phyloP scores from a whole-genome alignment of 2,797 vertebrate genomes.

The Melanotaenia boesemani region DNA sequence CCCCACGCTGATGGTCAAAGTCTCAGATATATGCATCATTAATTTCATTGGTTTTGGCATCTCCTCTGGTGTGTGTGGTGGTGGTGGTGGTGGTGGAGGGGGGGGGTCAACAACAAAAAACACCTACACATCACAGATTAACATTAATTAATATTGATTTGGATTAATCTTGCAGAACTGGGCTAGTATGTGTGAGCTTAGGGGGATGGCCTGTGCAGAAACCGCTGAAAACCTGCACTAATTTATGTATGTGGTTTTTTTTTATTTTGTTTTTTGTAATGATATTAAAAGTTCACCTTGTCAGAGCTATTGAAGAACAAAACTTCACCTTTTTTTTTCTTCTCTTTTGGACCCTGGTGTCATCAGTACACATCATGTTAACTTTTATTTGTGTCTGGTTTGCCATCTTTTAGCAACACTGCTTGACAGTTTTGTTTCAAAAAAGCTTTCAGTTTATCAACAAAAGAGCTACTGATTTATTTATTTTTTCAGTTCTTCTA shows the following conservation, averaged over 20 bases:
- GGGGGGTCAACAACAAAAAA: slow-evolving; percentile 25
- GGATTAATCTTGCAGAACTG: slow-evolving; percentile 71
- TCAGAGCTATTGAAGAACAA: neutral
- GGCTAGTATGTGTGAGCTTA: slow-evolving; percentile 47
- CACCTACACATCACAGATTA: slow-evolving; percentile 66
- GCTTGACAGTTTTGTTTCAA: no score
- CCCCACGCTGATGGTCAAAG: slow-evolving; percentile 36
- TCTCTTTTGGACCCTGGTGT: neutral
- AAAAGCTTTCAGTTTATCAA: no score
- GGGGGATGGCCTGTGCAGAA: slow-evolving; percentile 35
- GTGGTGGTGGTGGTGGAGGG: neutral
- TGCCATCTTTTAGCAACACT: no score
- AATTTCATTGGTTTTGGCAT: slow-evolving; percentile 68
- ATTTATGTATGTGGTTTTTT: slow-evolving; percentile 21
- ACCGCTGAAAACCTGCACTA: slow-evolving; percentile 45
- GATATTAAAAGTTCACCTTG: neutral
- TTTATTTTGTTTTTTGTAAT: neutral
- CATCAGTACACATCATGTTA: neutral
- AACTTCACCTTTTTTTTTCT: no score
- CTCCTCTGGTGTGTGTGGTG: slow-evolving; percentile 16
- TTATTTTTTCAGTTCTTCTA: no score
- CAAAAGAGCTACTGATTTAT: no score
- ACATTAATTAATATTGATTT: slow-evolving; percentile 81
- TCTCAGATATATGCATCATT: slow-evolving; percentile 67
- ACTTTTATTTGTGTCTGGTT: neutral